Evolutionary conservation across 2,888 invertebrate genomes (phyloP).

Genomic region (Byasa hedistus): DNA sequence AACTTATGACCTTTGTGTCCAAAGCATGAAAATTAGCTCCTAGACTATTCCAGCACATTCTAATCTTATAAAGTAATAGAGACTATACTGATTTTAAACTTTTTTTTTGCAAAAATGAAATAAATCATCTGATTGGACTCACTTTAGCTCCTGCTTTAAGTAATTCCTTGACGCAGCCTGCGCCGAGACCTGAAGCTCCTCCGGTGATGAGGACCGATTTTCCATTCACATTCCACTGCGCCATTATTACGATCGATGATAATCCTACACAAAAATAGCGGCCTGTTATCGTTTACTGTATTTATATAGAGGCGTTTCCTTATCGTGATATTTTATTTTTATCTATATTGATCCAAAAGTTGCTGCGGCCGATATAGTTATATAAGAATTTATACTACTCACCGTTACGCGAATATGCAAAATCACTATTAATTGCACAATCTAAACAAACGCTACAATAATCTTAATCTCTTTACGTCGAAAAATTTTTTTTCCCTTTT

Average conservation of each 20-base stretch:
- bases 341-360: neutral
- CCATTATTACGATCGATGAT: neutral
- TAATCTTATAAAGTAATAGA: no score
- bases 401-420: neutral
- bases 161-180: conserved; percentile 44
- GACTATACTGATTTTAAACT: no score
- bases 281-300: neutral
- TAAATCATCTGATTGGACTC: conserved; percentile 1
- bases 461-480: no score
- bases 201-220: conserved; percentile 53
- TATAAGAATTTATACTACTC: neutral
- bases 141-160: conserved; percentile 50
- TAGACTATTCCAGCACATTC: no score
- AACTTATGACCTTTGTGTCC: no score
- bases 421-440: neutral
- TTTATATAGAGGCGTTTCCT: neutral
- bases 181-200: conserved; percentile 54
- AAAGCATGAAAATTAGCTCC: no score
- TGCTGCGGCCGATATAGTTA: neutral
- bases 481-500: no score
- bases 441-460: no score
- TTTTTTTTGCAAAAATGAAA: no score
- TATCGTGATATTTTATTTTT: neutral
- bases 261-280: neutral
- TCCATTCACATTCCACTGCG: conserved; percentile 36